A percentile compares a stretch with the other conserved stretches of the same genome.
Evolutionary conservation across 2,797 vertebrate species (phyloP).

Genomic region (Karalla daura): DNA sequence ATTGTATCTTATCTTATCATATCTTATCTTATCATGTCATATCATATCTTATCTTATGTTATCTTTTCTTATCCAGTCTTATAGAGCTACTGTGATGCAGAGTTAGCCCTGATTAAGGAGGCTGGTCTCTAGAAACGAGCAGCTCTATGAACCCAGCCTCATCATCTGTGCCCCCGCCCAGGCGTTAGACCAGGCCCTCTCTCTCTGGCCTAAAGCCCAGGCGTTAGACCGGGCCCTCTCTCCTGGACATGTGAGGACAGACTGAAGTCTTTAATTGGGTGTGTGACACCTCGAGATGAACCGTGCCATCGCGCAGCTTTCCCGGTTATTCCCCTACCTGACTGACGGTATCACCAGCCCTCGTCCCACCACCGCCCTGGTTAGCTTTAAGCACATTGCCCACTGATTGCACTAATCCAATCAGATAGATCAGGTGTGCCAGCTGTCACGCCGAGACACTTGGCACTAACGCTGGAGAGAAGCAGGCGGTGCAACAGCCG

Average conservation of each 20-base stretch:
- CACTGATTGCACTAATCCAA: slow-evolving; percentile 75
- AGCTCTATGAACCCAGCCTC: no score
- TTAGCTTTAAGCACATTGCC: slow-evolving; percentile 70
- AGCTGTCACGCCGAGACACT: slow-evolving; percentile 67
- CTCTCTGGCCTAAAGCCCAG: no score
- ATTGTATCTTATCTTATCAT: no score
- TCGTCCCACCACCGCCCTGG: slow-evolving; percentile 47
- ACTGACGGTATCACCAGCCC: slow-evolving; percentile 30
- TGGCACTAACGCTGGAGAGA: slow-evolving; percentile 43
- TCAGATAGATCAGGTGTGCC: slow-evolving; percentile 82
- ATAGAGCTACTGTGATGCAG: no score
- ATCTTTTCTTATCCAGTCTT: no score
- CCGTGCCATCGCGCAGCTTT: neutral
- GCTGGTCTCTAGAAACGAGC: no score
- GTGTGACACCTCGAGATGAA: neutral
- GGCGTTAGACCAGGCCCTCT: neutral
- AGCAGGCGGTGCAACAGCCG: slow-evolving; percentile 69
- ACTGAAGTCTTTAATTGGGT: neutral
- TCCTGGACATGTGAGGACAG: neutral
- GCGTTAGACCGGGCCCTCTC: neutral
- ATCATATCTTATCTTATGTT: no score
- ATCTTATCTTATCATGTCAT: no score
- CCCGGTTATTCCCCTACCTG: slow-evolving; percentile 56
- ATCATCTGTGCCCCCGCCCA: neutral
- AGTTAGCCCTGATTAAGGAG: no score